Evolutionary conservation across 1,140 invertebrate genomes (phyloP), one percentile per base, ranked within the genome.

Genomic region (Meloidogyne exigua): DNA sequence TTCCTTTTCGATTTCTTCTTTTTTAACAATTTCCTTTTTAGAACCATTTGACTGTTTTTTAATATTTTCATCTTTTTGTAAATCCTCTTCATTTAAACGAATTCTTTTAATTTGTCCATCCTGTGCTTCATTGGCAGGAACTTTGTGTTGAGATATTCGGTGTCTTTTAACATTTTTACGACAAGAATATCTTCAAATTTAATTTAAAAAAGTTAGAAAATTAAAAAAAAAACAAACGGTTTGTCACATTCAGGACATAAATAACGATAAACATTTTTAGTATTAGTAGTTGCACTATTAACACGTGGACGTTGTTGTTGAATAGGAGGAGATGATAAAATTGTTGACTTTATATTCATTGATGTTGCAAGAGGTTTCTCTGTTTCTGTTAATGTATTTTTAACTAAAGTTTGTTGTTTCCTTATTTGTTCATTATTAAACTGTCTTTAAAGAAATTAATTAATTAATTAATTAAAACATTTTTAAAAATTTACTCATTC

Each of bases 111-210:
- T 73, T 57, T 42, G 25, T 7, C 57, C 49, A 15, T 73, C 72
- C 11, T 73, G 72, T 3, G 72, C 72, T 65, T 81, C 81, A 4
- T 84, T 76, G 0, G 72, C n/a, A 1, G 82, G 62, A 18, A 84
- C 21, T 69, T 84, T 84, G 26, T 83, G 82, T 32, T 83, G 78
- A 2, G 82, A 76, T 68, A 84, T 76, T 18, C 83, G 74, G 39
- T 83, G 82, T 2, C 82, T 75, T 39, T 84, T 84, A 26, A 83
- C 82, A 72, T 83, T 83, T 67, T 83, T 83, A 11, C 82, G 79
- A 32, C 82, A 84, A 12, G 82, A 82, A 75, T 83, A 82, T 39
- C 81, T 82, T 62, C 73, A 75, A 78, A 69, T 25, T 39, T 57
- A 12, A 68, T 28, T 36, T 18, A 57, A 42, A 15, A 42, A 57